Base-by-base conservation (phyloP, 2,888 invertebrate species). In the Geotrupes spiniger region DNA sequence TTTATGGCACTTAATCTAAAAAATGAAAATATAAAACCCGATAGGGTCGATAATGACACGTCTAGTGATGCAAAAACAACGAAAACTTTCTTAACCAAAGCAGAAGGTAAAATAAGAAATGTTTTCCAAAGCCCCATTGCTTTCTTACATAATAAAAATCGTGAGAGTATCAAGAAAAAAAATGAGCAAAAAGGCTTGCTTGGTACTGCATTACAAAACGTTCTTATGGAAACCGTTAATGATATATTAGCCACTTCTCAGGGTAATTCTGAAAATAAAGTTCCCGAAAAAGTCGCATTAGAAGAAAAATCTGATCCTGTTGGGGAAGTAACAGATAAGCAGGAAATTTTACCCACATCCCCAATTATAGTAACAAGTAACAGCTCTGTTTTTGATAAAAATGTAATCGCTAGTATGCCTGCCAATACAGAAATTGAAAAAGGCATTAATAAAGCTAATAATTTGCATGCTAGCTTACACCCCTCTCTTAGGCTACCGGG, bases 201-300 rank as follows among this genome's bases (percentile, higher is more conserved):
- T 36, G 76, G 76, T 42, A 78, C 78, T 12, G 81, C 80, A 14
- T 76, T 80, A 72, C 76, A 78, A 62, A 79, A 78, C 31, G 79
- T 80, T 47, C 69, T 80, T 6, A 74, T 79, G 52, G 80, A 81
- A 54, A 77, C 74, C 67, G 76, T 79, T 1, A 77, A 70, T 45
- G 65, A 69, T 39, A 64, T 68, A 44, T 61, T 69, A 45, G 68
- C 61, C 15, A 66, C 64, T 1, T 59, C 64, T 21, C 56, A 37
- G 53, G 49, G 26, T 40, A 49, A 17, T 10, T 10, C 29, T 29
- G 29, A 29, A 29, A 29, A n/a, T n/a, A n/a, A n/a, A n/a, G n/a
- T n/a, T n/a, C n/a, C n/a, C n/a, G n/a, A n/a, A n/a, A n/a, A n/a
- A n/a, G n/a, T n/a, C n/a, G n/a, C n/a, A n/a, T n/a, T 21, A 6